Evolutionary conservation across 30 jellyfish, hydroid and myxozoan genomes (phyloP).

Genomic region (Rhopilema esculentum): DNA sequence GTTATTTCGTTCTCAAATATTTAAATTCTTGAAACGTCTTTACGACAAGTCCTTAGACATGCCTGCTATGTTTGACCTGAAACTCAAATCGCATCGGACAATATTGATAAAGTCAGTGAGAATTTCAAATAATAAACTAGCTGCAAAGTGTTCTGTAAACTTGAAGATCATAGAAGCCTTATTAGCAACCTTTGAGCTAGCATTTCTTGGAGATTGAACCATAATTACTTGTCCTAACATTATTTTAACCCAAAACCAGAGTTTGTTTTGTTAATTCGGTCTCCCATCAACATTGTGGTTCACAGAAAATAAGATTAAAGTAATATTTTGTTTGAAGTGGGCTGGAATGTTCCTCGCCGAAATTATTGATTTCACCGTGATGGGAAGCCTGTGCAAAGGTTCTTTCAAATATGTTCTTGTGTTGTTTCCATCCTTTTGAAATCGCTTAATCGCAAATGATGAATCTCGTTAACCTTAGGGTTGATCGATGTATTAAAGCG

Average conservation of each 20-base stretch:
- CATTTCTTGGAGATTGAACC: slow-evolving; percentile 32
- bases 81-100: background rate
- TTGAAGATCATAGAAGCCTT: slow-evolving; percentile 12
- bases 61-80: background rate
- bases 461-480: slow-evolving; percentile 42
- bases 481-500: slow-evolving; percentile 43
- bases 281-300: slow-evolving; percentile 75
- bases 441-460: slow-evolving; percentile 28
- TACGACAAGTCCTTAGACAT: background rate
- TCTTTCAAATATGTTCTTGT: slow-evolving; percentile 6
- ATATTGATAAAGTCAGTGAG: background rate
- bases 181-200: slow-evolving; percentile 29
- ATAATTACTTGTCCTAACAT: slow-evolving; percentile 59
- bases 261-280: slow-evolving; percentile 77
- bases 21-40: background rate
- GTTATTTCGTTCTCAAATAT: background rate
- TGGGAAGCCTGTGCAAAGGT: slow-evolving; percentile 19
- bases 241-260: slow-evolving; percentile 50
- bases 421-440: slow-evolving; percentile 38
- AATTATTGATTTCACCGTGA: slow-evolving; percentile 57
- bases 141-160: slow-evolving; percentile 16
- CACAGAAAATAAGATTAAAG: slow-evolving; percentile 63
- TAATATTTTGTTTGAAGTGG: slow-evolving; percentile 70
- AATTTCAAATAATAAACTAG: background rate
- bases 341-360: slow-evolving; percentile 77